These are phyloP conservation scores for Cheiracanthium punctorium DNA, from an alignment of 2,888 invertebrate species.

Conservation along the genomic window DNA sequence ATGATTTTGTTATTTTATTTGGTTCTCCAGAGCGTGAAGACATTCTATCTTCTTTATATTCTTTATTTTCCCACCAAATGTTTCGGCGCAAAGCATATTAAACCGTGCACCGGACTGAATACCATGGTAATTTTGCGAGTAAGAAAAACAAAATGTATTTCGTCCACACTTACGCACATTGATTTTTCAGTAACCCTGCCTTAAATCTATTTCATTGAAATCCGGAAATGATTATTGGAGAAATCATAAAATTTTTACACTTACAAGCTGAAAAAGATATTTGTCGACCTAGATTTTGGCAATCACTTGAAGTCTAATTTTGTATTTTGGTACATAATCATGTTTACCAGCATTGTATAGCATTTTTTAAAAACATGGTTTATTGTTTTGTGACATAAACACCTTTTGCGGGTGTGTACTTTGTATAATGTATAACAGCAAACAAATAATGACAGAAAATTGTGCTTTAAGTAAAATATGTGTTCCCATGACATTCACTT, in stretches of 20 bases:
- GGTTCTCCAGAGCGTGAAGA: not conserved
- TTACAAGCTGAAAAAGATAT: not conserved
- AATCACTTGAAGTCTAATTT: no score
- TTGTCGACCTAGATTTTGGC: not conserved
- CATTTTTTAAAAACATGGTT: no score
- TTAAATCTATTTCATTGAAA: conserved; percentile 16
- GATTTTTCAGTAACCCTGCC: conserved; percentile 23
- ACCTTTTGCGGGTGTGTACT: no score
- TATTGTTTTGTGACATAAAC: no score
- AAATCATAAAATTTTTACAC: conserved; percentile 11
- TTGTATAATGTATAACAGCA: no score
- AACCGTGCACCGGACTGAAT: not conserved
- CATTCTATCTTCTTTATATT: not conserved
- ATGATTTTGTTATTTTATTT: no score
- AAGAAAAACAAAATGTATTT: conserved; percentile 23
- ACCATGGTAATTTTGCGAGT: not conserved
- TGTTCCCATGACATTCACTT: no score
- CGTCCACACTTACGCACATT: not conserved
- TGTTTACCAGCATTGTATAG: no score
- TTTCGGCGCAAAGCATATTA: not conserved
- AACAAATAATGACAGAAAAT: no score
- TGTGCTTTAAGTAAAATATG: no score
- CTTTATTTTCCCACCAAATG: not conserved
- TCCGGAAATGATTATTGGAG: conserved; percentile 27
- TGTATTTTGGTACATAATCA: no score